phyloP scores from a whole-genome alignment of 2,113 vertebrate species.

The Acanthochromis polyacanthus region DNA sequence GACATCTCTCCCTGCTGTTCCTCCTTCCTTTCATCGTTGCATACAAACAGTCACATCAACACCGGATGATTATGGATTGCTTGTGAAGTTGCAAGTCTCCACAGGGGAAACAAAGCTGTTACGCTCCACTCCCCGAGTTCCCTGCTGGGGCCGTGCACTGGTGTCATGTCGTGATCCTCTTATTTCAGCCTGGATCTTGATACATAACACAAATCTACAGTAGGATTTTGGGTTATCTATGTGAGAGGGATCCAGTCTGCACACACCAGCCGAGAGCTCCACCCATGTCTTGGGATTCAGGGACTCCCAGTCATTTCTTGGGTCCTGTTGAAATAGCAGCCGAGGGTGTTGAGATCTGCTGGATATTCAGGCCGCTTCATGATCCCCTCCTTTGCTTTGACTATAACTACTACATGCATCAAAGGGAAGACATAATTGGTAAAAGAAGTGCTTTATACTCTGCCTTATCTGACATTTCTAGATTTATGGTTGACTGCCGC shows the following conservation, averaged over 20 bases:
- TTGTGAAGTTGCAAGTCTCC: constrained; percentile 39
- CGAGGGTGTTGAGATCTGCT: constrained; percentile 26
- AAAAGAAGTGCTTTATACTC: constrained; percentile 34
- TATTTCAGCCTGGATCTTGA: constrained; percentile 35
- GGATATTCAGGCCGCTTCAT: constrained; percentile 19
- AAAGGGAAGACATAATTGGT: constrained; percentile 58
- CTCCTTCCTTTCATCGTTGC: background rate
- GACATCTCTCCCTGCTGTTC: constrained; percentile 2
- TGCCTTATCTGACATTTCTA: constrained; percentile 60
- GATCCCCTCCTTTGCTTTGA: constrained; percentile 43
- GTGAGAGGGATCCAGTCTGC: background rate
- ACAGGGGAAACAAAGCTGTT: constrained; percentile 38
- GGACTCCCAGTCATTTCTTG: constrained; percentile 18
- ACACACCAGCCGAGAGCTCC: constrained; percentile 13
- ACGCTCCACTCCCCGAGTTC: constrained; percentile 29
- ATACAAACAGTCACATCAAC: background rate
- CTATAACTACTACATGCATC: constrained; percentile 42
- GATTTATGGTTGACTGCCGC: constrained; percentile 67
- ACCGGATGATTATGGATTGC: constrained; percentile 26
- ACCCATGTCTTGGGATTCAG: background rate
- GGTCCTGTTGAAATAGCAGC: constrained; percentile 8
- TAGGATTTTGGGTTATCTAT: constrained; percentile 34
- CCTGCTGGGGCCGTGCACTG: constrained; percentile 37
- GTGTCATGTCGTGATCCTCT: constrained; percentile 32
- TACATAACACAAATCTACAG: constrained; percentile 28